A percentile compares a stretch with the other conserved stretches of the same genome.
These are phyloP conservation scores for Drosophila pegasa DNA, from an alignment of 2,888 invertebrate species.

Conservation along the genomic window DNA sequence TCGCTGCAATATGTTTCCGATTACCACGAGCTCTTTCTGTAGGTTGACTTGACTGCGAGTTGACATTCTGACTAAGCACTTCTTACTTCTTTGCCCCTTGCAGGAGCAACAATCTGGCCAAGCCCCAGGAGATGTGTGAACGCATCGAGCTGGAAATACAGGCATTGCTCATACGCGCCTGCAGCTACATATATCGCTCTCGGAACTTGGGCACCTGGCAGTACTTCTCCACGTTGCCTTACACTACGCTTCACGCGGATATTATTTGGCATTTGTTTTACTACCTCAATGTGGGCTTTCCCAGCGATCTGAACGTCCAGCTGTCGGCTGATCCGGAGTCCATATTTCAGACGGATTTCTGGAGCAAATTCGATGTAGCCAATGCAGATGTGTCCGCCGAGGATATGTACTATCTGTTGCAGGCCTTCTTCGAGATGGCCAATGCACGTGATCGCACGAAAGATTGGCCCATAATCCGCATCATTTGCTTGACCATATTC, in stretches of 20 bases:
- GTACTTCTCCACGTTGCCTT: conserved; percentile 91
- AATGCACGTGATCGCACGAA: conserved; percentile 86
- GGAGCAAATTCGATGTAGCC: conserved; percentile 88
- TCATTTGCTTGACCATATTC: conserved; percentile 89
- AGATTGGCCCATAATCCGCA: conserved; percentile 88
- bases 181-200: conserved; percentile 89
- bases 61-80: neutral
- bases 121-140: conserved; percentile 85
- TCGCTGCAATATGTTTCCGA: conserved; percentile 91
- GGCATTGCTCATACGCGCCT: conserved; percentile 89
- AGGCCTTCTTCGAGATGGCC: conserved; percentile 93
- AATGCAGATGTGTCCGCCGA: conserved; percentile 88
- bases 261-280: conserved; percentile 89
- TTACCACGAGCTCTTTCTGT: conserved; percentile 85
- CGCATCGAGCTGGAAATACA: conserved; percentile 90
- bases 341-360: conserved; percentile 85
- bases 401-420: conserved; percentile 91
- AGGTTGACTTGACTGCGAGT: conserved; percentile 17
- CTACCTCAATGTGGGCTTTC: conserved; percentile 87
- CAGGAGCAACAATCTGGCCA: conserved; percentile 82
- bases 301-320: conserved; percentile 74
- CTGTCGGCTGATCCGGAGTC: conserved; percentile 85
- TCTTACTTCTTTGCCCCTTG: neutral
- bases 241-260: conserved; percentile 86
- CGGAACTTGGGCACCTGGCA: conserved; percentile 92